Evolutionary conservation across 2,888 invertebrate genomes (phyloP), one percentile per base, ranked within the genome.

Genomic region (Mythimna loreyi): DNA sequence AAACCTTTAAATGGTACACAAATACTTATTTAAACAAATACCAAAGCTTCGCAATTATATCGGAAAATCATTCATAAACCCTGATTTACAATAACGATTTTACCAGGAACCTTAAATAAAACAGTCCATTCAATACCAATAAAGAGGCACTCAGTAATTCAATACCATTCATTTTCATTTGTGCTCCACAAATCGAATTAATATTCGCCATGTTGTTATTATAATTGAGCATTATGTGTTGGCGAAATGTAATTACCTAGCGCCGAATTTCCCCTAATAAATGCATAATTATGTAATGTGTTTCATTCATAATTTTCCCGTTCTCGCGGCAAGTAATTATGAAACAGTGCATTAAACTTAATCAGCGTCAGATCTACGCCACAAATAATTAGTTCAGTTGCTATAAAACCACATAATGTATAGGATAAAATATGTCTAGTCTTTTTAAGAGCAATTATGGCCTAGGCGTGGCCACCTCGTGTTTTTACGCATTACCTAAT

Each of bases 201-300:
- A 74, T 78, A 56, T 66, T 60, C 66, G 13, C 65, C 63, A 61
- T 73, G 49, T 78, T 78, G 53, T 78, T 77, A 69, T 78, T 60
- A 53, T 67, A 78, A 78, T 74, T 66, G 66, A 55, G 60, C 53
- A 78, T 78, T 64, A 78, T 71, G 71, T 67, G 67, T 59, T 56
- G 50, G 33, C 49, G 62, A 63, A 79, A 75, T 57, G 49, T 57
- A 79, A 79, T 75, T 68, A 67, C 74, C 66, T 74, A 58, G 68
- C 28, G 28, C 65, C 53, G 57, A 79, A 75, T 79, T 79, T 58
- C 19, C 50, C 53, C 66, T 79, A 71, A 68, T 79, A 67, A 79
- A 79, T 79, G 65, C 75, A 75, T 75, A 73, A 73, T 73, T 61
- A 58, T 63, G 73, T 78, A 67, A 78, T 43, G 55, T 79, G 53